Percentiles rank a stretch among this genome's conserved stretches.
Conservation (phyloP, 2,888 invertebrate genomes). For the Melinopterus prodromus region DNA sequence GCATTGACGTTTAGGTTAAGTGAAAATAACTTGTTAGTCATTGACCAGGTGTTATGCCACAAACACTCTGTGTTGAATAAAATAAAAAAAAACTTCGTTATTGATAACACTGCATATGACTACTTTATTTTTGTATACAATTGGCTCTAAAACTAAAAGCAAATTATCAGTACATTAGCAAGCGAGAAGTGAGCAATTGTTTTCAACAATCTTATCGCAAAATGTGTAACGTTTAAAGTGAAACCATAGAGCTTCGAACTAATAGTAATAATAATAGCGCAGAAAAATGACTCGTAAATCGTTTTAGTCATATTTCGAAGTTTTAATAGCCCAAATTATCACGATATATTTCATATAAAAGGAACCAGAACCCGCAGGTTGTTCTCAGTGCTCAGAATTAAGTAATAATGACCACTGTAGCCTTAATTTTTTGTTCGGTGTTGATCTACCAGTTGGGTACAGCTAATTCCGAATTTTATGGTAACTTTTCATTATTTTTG, state of each 20-base stretch:
- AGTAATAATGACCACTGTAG: not conserved
- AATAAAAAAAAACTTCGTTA: too few species aligned
- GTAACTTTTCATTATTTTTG: not conserved
- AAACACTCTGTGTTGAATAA: too few species aligned
- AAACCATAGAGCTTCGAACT: not conserved
- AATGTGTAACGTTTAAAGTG: not conserved
- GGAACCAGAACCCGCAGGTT: not conserved
- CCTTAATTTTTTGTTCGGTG: not conserved
- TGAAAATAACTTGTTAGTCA: too few species aligned
- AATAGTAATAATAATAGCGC: not conserved
- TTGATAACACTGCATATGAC: too few species aligned
- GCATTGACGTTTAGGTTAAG: too few species aligned
- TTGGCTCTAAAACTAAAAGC: too few species aligned
- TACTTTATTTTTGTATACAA: too few species aligned
- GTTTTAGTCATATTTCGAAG: not conserved
- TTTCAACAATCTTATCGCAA: not conserved
- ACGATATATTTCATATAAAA: not conserved
- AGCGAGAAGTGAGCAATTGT: not conserved
- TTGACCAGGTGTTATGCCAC: too few species aligned
- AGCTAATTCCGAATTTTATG: not conserved
- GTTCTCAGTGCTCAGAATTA: not conserved
- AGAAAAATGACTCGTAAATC: not conserved
- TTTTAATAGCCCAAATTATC: not conserved
- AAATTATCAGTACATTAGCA: too few species aligned
- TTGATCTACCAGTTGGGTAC: not conserved